A percentile compares a stretch with the other conserved stretches of the same genome.
phyloP scores from a whole-genome alignment of 2,888 invertebrate genomes.

The Ceratothoa steindachneri region DNA sequence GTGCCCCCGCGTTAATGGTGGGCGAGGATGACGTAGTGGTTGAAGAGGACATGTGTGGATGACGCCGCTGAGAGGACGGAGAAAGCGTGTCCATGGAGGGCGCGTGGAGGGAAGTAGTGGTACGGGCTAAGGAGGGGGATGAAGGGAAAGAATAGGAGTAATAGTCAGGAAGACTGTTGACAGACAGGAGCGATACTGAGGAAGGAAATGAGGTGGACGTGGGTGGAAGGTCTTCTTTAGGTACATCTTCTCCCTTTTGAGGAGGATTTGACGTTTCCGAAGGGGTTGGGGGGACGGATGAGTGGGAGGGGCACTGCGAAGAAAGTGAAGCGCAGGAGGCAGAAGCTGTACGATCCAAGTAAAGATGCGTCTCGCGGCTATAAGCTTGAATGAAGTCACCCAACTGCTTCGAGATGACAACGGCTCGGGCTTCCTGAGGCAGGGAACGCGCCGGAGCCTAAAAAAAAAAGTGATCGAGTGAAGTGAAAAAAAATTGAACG shows the following conservation, averaged over 20 bases:
- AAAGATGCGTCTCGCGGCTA: slow-evolving; percentile 70
- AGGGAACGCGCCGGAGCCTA: slow-evolving; percentile 69
- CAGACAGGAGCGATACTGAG: not conserved
- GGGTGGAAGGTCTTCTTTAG: not conserved
- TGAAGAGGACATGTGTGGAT: not conserved
- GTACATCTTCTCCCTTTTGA: not conserved
- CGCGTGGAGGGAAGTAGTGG: not conserved
- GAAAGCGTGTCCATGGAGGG: not conserved
- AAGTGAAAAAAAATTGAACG: not conserved
- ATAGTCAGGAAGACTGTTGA: not conserved
- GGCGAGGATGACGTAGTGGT: not conserved
- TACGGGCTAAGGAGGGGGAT: not conserved
- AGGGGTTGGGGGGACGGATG: slow-evolving; percentile 23
- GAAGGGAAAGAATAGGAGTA: not conserved
- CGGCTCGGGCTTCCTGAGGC: slow-evolving; percentile 74
- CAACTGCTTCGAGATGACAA: slow-evolving; percentile 75
- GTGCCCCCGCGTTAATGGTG: no score
- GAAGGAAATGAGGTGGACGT: slow-evolving; percentile 2
- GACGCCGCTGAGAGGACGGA: not conserved
- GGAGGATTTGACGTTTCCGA: slow-evolving; percentile 33
- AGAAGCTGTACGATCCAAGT: slow-evolving; percentile 37
- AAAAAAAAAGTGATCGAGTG: slow-evolving; percentile 41
- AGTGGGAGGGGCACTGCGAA: slow-evolving; percentile 39
- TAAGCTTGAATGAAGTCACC: slow-evolving; percentile 80
- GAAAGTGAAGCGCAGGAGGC: slow-evolving; percentile 41